These are phyloP conservation scores for Timema podura DNA, from an alignment of 2,888 invertebrate genomes.

Conservation along the genomic window DNA sequence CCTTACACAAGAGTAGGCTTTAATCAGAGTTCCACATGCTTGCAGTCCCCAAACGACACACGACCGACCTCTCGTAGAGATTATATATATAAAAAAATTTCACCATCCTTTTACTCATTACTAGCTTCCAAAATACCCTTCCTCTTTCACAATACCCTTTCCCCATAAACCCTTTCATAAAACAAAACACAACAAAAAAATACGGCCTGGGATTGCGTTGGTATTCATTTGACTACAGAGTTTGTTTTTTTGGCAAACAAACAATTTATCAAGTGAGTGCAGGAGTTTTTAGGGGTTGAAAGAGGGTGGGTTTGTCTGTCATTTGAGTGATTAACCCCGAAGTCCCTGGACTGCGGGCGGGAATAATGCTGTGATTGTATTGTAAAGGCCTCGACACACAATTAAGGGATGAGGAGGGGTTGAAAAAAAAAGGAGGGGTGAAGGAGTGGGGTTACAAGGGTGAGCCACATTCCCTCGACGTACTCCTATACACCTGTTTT, in stretches of 20 bases:
- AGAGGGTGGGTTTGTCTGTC: slow-evolving; percentile 22
- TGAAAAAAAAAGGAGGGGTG: no score
- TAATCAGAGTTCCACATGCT: slow-evolving; percentile 15
- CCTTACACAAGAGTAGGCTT: neutral
- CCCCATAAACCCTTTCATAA: neutral
- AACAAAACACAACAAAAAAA: slow-evolving; percentile 8
- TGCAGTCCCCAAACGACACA: slow-evolving; percentile 8
- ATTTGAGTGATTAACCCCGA: slow-evolving; percentile 31
- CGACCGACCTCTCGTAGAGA: neutral
- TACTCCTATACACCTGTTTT: no score
- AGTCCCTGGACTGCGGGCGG: no score
- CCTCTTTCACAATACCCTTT: slow-evolving; percentile 10
- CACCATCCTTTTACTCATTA: slow-evolving; percentile 4
- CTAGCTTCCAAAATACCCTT: neutral
- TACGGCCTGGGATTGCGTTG: neutral
- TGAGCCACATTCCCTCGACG: no score
- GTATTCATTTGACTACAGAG: neutral
- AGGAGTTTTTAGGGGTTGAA: slow-evolving; percentile 5
- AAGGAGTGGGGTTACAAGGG: no score
- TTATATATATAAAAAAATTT: slow-evolving; percentile 1
- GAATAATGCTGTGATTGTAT: no score
- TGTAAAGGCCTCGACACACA: no score
- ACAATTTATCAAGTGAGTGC: slow-evolving; percentile 26
- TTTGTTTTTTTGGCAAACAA: slow-evolving; percentile 25
- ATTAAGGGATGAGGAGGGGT: no score